Percentiles rank a stretch among this genome's conserved stretches.
phyloP scores from a whole-genome alignment of 1,140 invertebrate genomes.

The Listronotus bonariensis region DNA sequence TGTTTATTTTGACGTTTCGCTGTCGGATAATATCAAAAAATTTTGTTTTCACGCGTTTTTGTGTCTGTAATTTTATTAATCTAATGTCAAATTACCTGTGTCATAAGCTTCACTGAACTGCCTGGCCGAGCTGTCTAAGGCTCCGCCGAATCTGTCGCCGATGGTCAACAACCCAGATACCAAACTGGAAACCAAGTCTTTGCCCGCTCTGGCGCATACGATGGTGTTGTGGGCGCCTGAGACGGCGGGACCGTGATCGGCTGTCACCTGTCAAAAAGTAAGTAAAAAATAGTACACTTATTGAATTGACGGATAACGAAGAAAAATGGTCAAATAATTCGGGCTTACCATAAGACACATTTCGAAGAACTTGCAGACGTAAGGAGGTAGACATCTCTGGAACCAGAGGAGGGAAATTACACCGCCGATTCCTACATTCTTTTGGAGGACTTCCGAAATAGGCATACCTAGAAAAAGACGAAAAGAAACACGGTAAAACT shows the following conservation, averaged over 20 bases:
- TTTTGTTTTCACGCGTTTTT: too few species aligned
- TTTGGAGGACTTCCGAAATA: constrained; percentile 90
- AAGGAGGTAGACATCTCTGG: constrained; percentile 90
- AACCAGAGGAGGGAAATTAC: constrained; percentile 98
- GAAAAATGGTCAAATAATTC: background rate
- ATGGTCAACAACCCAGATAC: constrained; percentile 97
- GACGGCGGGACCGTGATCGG: constrained; percentile 98
- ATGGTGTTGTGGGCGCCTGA: constrained; percentile 99
- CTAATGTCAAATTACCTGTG: constrained; percentile 59
- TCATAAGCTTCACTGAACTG: constrained; percentile 98
- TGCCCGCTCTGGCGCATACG: constrained; percentile 97
- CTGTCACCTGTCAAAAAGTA: constrained; percentile 68
- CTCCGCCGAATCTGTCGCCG: constrained; percentile 98
- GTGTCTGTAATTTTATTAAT: too few species aligned
- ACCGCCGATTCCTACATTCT: constrained; percentile 94
- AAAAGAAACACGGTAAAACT: too few species aligned
- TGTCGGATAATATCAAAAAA: too few species aligned
- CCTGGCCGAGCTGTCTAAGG: constrained; percentile 92
- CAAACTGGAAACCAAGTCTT: constrained; percentile 96
- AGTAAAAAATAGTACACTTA: too few species aligned
- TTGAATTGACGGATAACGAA: background rate
- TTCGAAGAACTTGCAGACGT: constrained; percentile 97
- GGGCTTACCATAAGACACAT: constrained; percentile 90
- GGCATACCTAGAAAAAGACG: constrained; percentile 73
- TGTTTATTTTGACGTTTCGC: too few species aligned